Conservation (phyloP, 2,797 vertebrate species). For the Nannoperca obscura region DNA sequence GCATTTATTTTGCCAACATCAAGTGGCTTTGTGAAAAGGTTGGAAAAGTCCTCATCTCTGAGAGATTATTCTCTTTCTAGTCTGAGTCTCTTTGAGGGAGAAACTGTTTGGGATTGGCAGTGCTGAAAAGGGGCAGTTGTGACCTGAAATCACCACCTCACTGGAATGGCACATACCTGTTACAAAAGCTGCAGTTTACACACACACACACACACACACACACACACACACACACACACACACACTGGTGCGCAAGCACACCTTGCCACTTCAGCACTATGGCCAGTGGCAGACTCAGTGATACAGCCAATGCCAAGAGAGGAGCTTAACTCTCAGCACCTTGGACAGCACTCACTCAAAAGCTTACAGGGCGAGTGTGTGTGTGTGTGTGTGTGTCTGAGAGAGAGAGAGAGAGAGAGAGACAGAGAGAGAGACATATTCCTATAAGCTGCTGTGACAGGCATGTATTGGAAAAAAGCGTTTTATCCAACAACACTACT, state of each 20-base stretch:
- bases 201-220: conserved; percentile 13
- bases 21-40: conserved; percentile 45
- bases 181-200: conserved; percentile 45
- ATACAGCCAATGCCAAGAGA: conserved; percentile 64
- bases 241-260: conserved; percentile 7
- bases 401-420: not conserved
- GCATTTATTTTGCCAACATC: not conserved
- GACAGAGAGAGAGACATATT: conserved; percentile 31
- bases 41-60: conserved; percentile 32
- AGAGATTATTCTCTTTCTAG: conserved; percentile 49
- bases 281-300: conserved; percentile 62
- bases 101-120: conserved; percentile 46
- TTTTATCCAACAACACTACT: conserved; percentile 43
- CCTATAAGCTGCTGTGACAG: conserved; percentile 53
- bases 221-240: conserved; percentile 27
- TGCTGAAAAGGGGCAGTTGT: conserved; percentile 33
- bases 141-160: conserved; percentile 52
- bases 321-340: conserved; percentile 72
- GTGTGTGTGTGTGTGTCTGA: conserved; percentile 16
- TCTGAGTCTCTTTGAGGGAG: conserved; percentile 38
- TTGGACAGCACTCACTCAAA: conserved; percentile 70
- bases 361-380: conserved; percentile 50
- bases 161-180: conserved; percentile 40
- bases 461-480: conserved; percentile 30
- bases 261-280: conserved; percentile 64